These are phyloP conservation scores for Scaptomyza parva DNA, from an alignment of 2,888 invertebrate species.

Conservation along the genomic window DNA sequence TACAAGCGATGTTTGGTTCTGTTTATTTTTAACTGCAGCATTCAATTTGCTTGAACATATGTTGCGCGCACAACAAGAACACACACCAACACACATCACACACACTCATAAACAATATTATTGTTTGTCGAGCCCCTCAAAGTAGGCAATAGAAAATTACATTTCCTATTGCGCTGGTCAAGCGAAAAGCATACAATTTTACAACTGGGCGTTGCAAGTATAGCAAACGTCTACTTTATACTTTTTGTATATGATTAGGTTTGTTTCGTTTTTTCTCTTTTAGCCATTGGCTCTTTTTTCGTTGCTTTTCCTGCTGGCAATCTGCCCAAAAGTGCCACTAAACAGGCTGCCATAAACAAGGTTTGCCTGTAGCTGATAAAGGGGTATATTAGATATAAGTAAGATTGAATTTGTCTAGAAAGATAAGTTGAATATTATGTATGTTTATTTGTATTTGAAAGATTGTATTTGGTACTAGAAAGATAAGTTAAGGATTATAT, in stretches of 20 bases:
- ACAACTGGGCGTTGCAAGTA: slow-evolving; percentile 4
- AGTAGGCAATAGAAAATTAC: slow-evolving; percentile 36
- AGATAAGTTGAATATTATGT: too few species aligned
- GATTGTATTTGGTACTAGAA: background rate
- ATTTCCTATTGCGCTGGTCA: slow-evolving; percentile 23
- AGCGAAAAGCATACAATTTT: slow-evolving; percentile 11
- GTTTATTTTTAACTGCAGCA: background rate
- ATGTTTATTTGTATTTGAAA: too few species aligned
- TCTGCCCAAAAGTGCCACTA: background rate
- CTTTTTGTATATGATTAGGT: background rate
- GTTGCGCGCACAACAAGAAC: background rate
- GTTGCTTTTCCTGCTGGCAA: background rate
- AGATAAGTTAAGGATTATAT: too few species aligned
- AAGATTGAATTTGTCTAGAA: too few species aligned
- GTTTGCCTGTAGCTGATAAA: background rate
- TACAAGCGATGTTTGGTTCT: background rate
- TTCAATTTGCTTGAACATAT: slow-evolving; percentile 18
- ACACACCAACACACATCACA: background rate
- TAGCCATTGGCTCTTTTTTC: background rate
- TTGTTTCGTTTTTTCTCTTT: background rate
- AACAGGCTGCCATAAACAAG: slow-evolving; percentile 5
- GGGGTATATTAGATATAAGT: too few species aligned
- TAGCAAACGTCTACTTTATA: background rate
- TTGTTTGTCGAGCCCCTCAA: background rate
- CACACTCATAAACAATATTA: background rate